Percentiles rank a stretch among this genome's conserved stretches.
phyloP scores from a whole-genome alignment of 2,797 vertebrate genomes.

The Adelosebastes latens region DNA sequence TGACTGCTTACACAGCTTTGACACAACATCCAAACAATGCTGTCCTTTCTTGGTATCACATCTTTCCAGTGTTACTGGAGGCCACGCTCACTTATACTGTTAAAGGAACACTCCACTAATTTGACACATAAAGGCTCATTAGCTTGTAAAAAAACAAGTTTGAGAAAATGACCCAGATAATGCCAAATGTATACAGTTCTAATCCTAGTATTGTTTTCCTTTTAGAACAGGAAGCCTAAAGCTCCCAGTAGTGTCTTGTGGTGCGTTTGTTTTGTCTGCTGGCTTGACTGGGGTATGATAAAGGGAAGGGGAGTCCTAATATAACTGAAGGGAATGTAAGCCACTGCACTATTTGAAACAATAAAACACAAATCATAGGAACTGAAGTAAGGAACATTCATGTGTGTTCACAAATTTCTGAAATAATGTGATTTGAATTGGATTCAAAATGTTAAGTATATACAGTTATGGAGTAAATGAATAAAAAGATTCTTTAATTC shows the following conservation, averaged over 20 bases:
- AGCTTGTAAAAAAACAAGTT: neutral
- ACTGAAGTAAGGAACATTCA: neutral
- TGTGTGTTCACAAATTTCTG: neutral
- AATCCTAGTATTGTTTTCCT: neutral
- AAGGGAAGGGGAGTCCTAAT: neutral
- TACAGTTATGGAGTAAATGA: neutral
- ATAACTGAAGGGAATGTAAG: neutral
- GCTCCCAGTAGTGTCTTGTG: neutral
- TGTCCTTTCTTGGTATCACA: neutral
- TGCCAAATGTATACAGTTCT: neutral
- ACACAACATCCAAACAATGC: constrained; percentile 9
- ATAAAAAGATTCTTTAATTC: neutral
- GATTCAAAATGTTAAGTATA: neutral
- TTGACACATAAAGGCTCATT: neutral
- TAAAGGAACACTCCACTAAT: neutral
- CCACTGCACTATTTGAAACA: neutral
- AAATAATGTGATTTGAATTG: neutral
- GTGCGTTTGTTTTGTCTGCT: constrained; percentile 19
- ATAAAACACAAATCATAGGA: neutral
- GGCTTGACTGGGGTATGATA: neutral
- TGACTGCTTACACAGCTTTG: neutral
- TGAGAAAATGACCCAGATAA: neutral
- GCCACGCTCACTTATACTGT: neutral
- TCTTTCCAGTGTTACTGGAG: neutral
- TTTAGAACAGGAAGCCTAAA: neutral